phyloP scores from a whole-genome alignment of 1,140 invertebrate genomes.

The Drosophila simulans region DNA sequence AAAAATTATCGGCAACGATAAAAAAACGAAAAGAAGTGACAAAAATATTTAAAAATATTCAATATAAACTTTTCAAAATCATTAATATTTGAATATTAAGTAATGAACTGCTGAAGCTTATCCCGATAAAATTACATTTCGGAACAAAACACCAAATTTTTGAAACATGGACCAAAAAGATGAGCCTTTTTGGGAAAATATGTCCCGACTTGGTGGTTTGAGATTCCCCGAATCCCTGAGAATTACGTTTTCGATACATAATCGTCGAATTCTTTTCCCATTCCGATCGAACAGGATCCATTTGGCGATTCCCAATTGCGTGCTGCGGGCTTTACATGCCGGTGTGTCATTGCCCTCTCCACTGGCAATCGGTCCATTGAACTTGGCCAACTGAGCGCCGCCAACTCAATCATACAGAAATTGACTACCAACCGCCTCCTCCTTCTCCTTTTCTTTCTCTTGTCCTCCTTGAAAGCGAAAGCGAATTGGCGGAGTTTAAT shows the following conservation, averaged over 20 bases:
- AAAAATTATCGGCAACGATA: too few relatives aligned
- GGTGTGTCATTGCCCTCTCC: constrained; percentile 14
- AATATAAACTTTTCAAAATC: too few relatives aligned
- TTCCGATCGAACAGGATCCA: constrained; percentile 1
- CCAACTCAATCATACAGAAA: constrained; percentile 56
- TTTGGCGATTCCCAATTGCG: constrained; percentile 44
- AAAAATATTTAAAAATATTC: too few relatives aligned
- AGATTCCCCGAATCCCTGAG: too few relatives aligned
- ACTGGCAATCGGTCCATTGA: constrained; percentile 52
- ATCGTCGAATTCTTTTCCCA: neutral
- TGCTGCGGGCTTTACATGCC: constrained; percentile 65
- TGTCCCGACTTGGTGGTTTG: too few relatives aligned
- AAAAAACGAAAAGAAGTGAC: too few relatives aligned
- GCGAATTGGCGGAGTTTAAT: constrained; percentile 62
- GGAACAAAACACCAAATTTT: too few relatives aligned
- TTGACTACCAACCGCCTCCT: constrained; percentile 34
- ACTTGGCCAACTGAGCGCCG: constrained; percentile 47
- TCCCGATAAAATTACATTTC: too few relatives aligned
- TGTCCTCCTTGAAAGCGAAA: constrained; percentile 54
- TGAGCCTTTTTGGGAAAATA: too few relatives aligned
- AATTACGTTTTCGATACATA: neutral
- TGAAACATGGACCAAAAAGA: too few relatives aligned
- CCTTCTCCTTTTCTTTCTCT: neutral
- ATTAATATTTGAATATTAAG: too few relatives aligned
- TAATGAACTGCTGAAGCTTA: too few relatives aligned